Evolutionary conservation across 2,113 vertebrate genomes (phyloP).

Genomic region (Ciconia stormi): DNA sequence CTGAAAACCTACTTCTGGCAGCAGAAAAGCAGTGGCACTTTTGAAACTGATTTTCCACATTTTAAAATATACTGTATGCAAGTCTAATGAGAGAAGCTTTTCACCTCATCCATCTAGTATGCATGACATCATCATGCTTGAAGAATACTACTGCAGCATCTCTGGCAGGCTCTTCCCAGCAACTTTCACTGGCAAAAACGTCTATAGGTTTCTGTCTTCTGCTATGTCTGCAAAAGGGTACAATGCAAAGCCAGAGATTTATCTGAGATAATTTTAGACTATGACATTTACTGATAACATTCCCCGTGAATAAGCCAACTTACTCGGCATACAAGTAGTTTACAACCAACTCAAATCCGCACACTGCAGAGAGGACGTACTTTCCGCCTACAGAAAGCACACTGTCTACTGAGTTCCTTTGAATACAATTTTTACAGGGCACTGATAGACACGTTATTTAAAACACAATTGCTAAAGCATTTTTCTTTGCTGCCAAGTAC

Average conservation of each 20-base stretch:
- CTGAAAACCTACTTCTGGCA: background rate
- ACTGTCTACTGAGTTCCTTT: background rate
- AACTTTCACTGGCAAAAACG: background rate
- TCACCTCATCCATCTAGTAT: background rate
- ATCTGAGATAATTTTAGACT: background rate
- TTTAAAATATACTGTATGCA: background rate
- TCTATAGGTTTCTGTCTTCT: background rate
- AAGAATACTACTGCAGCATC: background rate
- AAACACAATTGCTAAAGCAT: background rate
- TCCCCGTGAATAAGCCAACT: background rate
- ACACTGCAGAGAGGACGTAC: background rate
- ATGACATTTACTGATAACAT: background rate
- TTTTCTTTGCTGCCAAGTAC: background rate
- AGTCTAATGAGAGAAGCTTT: background rate
- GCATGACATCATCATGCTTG: background rate
- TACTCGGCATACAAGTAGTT: background rate
- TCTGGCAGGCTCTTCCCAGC: background rate
- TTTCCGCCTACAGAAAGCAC: background rate
- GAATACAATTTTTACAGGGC: background rate
- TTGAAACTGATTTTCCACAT: background rate
- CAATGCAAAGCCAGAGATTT: background rate
- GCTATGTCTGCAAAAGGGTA: background rate
- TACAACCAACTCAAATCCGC: background rate
- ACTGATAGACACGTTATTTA: background rate
- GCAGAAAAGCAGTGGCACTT: background rate